These are phyloP conservation scores for Glaucidium brasilianum DNA, from an alignment of 2,113 vertebrate genomes.

Conservation along the genomic window DNA sequence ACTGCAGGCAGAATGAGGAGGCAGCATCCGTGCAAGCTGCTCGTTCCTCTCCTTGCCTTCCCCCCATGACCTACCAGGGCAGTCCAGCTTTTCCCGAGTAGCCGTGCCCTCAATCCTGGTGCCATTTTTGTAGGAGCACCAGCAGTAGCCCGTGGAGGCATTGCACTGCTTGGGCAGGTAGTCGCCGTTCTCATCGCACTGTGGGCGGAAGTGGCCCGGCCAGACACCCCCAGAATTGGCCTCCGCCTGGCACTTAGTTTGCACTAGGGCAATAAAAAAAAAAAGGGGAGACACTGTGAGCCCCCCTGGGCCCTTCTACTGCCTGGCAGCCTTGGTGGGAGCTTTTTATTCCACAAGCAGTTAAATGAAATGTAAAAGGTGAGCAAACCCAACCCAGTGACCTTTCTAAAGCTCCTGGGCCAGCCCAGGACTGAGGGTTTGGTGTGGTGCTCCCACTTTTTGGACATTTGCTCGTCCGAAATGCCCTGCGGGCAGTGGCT, in stretches of 20 bases:
- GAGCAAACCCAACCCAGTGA: accelerated
- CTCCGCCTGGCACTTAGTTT: constrained; percentile 84
- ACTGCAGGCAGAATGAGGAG: accelerated
- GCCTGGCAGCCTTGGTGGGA: accelerated
- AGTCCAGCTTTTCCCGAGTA: constrained; percentile 66
- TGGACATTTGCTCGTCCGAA: not conserved
- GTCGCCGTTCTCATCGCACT: constrained; percentile 84
- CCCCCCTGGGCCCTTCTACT: not conserved
- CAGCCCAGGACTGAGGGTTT: not conserved
- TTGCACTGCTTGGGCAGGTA: constrained; percentile 88
- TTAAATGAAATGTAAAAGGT: not conserved
- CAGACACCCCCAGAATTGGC: not conserved
- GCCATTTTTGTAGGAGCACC: constrained; percentile 88
- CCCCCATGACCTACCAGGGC: constrained; percentile 65
- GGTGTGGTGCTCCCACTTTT: not conserved
- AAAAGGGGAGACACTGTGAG: constrained; percentile 7
- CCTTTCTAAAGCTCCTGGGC: not conserved
- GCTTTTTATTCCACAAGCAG: not conserved
- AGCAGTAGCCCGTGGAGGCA: constrained; percentile 81
- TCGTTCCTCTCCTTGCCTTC: not conserved
- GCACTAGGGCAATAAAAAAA: constrained; percentile 69
- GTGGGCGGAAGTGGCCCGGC: constrained; percentile 77
- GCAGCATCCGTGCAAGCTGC: not conserved
- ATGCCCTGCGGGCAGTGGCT: not conserved
- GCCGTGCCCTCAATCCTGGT: constrained; percentile 71